A percentile compares a stretch with the other conserved stretches of the same genome.
phyloP scores from a whole-genome alignment of 2,888 invertebrate genomes.

The Polydrusus tereticollis region DNA sequence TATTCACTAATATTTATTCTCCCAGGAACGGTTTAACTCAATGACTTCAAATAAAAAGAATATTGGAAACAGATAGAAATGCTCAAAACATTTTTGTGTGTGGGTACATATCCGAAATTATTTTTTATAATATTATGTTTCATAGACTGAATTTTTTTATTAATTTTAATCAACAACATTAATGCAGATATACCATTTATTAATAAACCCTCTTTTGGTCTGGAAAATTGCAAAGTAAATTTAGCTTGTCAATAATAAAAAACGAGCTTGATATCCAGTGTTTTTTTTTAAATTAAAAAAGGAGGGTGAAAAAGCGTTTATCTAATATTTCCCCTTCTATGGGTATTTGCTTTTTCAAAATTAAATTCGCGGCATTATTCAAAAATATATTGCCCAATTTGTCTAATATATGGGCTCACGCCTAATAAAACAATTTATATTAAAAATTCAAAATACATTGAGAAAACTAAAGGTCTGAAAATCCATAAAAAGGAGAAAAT shows the following conservation, averaged over 20 bases:
- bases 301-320: slow-evolving; percentile 9
- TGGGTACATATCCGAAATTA: too few relatives aligned
- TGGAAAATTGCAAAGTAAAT: slow-evolving; percentile 7
- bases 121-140: too few relatives aligned
- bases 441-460: not conserved
- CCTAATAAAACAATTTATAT: slow-evolving; percentile 12
- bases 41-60: too few relatives aligned
- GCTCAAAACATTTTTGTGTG: too few relatives aligned
- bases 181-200: not conserved
- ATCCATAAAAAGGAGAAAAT: not conserved
- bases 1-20: too few relatives aligned
- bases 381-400: slow-evolving; percentile 16
- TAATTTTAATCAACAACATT: not conserved
- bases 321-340: slow-evolving; percentile 8
- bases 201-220: not conserved
- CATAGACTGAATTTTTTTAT: not conserved
- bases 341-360: slow-evolving; percentile 11
- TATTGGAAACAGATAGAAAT: too few relatives aligned
- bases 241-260: slow-evolving; percentile 5
- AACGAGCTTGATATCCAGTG: slow-evolving; percentile 7
- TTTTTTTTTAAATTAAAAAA: slow-evolving; percentile 8
- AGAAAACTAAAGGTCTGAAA: not conserved
- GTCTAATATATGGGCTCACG: slow-evolving; percentile 2
- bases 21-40: too few relatives aligned
- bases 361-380: slow-evolving; percentile 3